Evolutionary conservation across 2,113 vertebrate species (phyloP), one percentile per base, ranked within the genome.

Genomic region (Petroica traversi): DNA sequence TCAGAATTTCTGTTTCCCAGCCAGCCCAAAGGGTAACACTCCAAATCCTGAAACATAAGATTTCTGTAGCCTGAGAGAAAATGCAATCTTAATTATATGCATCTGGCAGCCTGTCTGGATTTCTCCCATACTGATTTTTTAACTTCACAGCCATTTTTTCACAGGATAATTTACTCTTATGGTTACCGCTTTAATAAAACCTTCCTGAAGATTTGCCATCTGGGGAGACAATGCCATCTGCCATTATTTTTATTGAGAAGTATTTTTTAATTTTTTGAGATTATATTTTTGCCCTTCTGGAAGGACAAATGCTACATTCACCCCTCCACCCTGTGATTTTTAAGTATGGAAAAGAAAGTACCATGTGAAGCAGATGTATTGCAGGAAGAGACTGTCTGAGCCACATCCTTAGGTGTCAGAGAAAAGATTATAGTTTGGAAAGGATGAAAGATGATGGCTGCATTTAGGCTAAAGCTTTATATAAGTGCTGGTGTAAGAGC

Each of bases 101-200:
- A 72, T 86, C 81, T 90, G 86, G 68, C 31, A 93, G 63, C 36
- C 80, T 46, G 14, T 59, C 74, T 89, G 36, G 22, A n/a, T 84
- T 90, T 51, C 34, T 75, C 49, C 64, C 57, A 64, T 49, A 54
- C 81, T 73, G 68, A 58, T 92, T 92, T 97, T 97, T 93, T 92
- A 64, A 71, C 58, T 82, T 76, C 51, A 58, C 15, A 77, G 45
- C 14, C 46, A 40, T 43, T 49, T 81, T 96, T 88, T 74, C 89
- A 85, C 46, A 87, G n/a, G 11, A 71, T 74, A 83, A 77, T 83
- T 94, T 64, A 55, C 55, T 95, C 31, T 63, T 76, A 72, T 13
- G 34, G 48, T 59, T 91, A 67, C 49, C 25, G 31, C 15, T 29
- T 49, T 63, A 88, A 83, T 78, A 83, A 80, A 93, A 49, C 23